Evolutionary conservation across 2,797 vertebrate genomes (phyloP).

Genomic region (Sylvia borin): DNA sequence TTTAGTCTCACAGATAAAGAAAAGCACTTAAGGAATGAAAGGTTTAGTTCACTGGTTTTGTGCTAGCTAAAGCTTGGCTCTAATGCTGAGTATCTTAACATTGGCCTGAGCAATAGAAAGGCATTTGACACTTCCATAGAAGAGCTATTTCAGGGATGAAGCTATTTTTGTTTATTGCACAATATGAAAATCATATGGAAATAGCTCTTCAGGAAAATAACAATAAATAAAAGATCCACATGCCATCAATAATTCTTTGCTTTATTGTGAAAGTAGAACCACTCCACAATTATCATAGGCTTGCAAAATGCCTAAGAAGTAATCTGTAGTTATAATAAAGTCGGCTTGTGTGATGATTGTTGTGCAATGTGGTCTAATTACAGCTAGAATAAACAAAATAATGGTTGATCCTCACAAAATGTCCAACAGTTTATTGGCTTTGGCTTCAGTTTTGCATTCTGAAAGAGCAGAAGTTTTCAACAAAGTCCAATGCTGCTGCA

Average conservation of each 20-base stretch:
- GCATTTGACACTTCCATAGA: not conserved
- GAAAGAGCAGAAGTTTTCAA: conserved; percentile 16
- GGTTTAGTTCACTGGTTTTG: not conserved
- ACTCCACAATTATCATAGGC: not conserved
- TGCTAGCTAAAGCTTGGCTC: conserved; percentile 1
- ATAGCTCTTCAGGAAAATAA: not conserved
- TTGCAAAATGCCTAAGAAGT: conserved; percentile 18
- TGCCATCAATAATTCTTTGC: not conserved
- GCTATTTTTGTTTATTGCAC: not conserved
- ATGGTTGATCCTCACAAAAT: not conserved
- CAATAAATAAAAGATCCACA: not conserved
- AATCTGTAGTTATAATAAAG: not conserved
- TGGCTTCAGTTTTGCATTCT: conserved; percentile 44
- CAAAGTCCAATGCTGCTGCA: not conserved
- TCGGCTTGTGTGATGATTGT: not conserved
- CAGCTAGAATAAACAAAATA: conserved; percentile 9
- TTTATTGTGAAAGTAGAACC: not conserved
- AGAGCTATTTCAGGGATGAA: not conserved
- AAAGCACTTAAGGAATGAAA: conserved; percentile 28
- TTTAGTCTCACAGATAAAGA: conserved; percentile 35
- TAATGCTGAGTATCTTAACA: not conserved
- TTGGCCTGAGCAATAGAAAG: not conserved
- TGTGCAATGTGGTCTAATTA: conserved; percentile 23
- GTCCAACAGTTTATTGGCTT: conserved; percentile 33
- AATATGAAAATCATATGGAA: not conserved